These are phyloP conservation scores for Limonius californicus DNA, from an alignment of 1,140 invertebrate species.

Conservation along the genomic window DNA sequence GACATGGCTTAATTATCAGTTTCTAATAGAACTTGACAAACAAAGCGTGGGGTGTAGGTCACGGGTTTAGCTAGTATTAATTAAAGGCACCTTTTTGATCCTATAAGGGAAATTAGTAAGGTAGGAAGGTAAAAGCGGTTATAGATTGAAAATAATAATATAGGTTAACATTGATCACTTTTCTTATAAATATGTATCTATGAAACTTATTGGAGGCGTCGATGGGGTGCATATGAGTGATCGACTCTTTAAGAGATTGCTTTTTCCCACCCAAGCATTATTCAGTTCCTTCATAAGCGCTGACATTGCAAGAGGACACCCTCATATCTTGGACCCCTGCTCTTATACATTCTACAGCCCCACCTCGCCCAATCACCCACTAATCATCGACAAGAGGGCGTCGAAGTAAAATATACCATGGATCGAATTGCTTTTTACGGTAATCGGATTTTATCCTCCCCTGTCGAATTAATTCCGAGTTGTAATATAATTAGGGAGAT, in stretches of 20 bases:
- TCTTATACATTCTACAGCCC: conserved; percentile 15
- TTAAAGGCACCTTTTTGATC: too few species aligned
- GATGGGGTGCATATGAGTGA: conserved; percentile 30
- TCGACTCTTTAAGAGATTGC: conserved; percentile 39
- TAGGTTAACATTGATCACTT: conserved; percentile 3
- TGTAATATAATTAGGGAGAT: conserved; percentile 25
- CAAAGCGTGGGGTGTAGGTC: too few species aligned
- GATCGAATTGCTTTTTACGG: conserved; percentile 35
- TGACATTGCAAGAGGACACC: conserved; percentile 27
- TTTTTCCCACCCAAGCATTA: conserved; percentile 33
- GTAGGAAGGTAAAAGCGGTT: too few species aligned
- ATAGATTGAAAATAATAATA: too few species aligned
- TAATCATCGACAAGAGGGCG: conserved; percentile 24
- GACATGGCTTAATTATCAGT: too few species aligned
- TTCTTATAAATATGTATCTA: conserved; percentile 18
- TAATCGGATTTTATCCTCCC: conserved; percentile 31
- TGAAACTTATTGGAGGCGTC: not conserved
- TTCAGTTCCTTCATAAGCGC: conserved; percentile 35
- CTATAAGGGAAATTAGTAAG: too few species aligned
- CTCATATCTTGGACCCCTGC: conserved; percentile 10
- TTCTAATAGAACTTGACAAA: too few species aligned
- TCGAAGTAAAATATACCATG: conserved; percentile 25
- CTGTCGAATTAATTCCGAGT: conserved; percentile 23
- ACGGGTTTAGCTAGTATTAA: too few species aligned
- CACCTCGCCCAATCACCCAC: conserved; percentile 18